Percentiles rank a stretch among this genome's conserved stretches.
Evolutionary conservation across 2,797 vertebrate species (phyloP).

Genomic region (Mallotus villosus): DNA sequence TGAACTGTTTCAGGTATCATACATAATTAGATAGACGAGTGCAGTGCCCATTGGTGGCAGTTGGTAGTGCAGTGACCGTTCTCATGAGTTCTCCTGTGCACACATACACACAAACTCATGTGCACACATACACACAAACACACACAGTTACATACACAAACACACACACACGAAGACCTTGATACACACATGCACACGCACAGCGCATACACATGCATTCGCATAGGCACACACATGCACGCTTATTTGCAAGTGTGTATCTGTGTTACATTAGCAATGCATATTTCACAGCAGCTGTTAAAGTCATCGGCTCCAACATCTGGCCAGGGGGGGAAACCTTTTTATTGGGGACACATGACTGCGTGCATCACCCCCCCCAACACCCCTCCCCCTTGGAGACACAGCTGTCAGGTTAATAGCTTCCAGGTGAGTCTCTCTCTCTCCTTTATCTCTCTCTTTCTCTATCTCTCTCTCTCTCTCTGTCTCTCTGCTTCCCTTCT

Average conservation of each 20-base stretch:
- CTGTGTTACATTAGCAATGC: slow-evolving; percentile 60
- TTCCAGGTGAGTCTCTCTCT: slow-evolving; percentile 43
- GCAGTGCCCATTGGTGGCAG: no score
- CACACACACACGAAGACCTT: background rate
- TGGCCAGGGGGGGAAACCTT: slow-evolving; percentile 44
- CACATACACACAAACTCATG: background rate
- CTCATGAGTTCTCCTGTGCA: no score
- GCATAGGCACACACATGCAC: background rate
- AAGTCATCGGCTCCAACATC: slow-evolving; percentile 55
- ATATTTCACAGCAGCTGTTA: slow-evolving; percentile 58
- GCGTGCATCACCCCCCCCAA: slow-evolving; percentile 21
- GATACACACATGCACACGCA: no score
- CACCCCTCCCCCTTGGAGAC: slow-evolving; percentile 40
- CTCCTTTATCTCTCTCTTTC: background rate
- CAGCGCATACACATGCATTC: no score
- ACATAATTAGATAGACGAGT: no score
- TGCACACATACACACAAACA: background rate
- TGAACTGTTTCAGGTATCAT: no score
- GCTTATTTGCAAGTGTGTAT: slow-evolving; percentile 2
- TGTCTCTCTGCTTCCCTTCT: slow-evolving; percentile 6
- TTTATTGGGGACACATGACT: slow-evolving; percentile 61
- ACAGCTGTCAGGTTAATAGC: slow-evolving; percentile 56
- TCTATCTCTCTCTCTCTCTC: slow-evolving; percentile 1
- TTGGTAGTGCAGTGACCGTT: no score
- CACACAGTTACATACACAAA: no score